phyloP scores from a whole-genome alignment of 2,113 vertebrate genomes.

The Thymallus thymallus region DNA sequence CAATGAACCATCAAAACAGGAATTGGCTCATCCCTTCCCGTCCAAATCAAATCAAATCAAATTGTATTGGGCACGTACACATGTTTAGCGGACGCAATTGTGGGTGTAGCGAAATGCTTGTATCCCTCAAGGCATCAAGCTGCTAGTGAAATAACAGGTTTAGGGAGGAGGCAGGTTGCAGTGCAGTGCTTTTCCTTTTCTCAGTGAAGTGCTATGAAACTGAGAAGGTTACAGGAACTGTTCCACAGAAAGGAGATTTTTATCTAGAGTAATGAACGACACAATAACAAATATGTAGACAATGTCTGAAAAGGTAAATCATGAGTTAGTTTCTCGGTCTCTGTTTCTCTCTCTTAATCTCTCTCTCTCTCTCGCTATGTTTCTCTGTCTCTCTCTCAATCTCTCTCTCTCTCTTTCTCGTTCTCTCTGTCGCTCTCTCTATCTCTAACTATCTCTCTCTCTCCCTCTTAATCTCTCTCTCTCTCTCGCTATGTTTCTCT shows the following conservation, averaged over 20 bases:
- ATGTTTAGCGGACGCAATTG: too few species aligned
- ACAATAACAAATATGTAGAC: neutral
- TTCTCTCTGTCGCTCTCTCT: too few species aligned
- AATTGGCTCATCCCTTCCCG: neutral
- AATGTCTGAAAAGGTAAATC: too few species aligned
- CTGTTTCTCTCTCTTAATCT: neutral
- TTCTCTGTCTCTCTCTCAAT: conserved; percentile 8
- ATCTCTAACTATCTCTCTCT: too few species aligned
- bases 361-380: neutral
- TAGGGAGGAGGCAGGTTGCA: conserved; percentile 17
- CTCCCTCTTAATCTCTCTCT: neutral
- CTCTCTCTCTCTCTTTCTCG: neutral
- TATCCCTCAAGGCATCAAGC: conserved; percentile 24
- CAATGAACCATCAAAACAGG: neutral
- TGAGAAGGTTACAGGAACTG: conserved; percentile 2
- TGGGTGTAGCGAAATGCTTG: too few species aligned
- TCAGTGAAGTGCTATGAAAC: conserved; percentile 34
- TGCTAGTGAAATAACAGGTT: conserved; percentile 13
- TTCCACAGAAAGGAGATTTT: neutral
- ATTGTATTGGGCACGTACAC: too few species aligned
- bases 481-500: neutral
- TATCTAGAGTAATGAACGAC: neutral
- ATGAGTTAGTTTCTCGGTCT: neutral
- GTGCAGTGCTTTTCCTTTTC: neutral
- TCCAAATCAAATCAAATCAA: too few species aligned